These are phyloP conservation scores for Vireo griseus DNA, from an alignment of 2,797 vertebrate genomes.

Conservation along the genomic window DNA sequence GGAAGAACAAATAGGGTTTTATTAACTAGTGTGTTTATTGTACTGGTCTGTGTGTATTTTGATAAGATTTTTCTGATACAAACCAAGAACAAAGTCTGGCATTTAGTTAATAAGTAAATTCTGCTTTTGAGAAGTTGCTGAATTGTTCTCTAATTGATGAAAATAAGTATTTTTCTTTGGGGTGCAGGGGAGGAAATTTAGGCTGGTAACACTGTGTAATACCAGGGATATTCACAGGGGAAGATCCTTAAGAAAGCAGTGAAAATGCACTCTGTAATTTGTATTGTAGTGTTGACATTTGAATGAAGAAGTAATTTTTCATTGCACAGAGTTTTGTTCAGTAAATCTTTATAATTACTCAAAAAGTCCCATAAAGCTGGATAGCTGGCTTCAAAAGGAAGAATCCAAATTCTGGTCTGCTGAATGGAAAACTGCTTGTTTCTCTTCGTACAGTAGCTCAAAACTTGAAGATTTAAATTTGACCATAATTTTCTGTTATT, in stretches of 20 bases:
- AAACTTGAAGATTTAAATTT: neutral
- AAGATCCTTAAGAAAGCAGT: neutral
- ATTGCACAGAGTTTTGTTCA: neutral
- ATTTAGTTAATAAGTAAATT: constrained; percentile 44
- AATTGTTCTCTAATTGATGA: neutral
- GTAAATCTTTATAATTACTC: neutral
- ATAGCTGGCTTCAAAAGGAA: neutral
- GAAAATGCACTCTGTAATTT: neutral
- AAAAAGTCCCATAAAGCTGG: neutral
- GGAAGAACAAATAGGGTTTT: constrained; percentile 16
- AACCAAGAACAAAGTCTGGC: constrained; percentile 1
- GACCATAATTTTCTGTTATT: neutral
- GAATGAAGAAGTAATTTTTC: neutral
- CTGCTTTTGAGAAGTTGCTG: neutral
- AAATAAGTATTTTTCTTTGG: neutral
- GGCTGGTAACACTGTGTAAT: neutral
- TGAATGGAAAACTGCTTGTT: neutral
- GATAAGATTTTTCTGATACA: constrained; percentile 40
- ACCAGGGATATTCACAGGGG: neutral
- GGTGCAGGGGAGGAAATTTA: neutral
- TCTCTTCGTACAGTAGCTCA: neutral
- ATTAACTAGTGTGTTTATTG: neutral
- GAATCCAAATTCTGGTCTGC: neutral
- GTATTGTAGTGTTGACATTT: neutral
- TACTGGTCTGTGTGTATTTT: neutral